Evolutionary conservation across 2,888 invertebrate genomes (phyloP).

Genomic region (Rhyacophila evoluta): DNA sequence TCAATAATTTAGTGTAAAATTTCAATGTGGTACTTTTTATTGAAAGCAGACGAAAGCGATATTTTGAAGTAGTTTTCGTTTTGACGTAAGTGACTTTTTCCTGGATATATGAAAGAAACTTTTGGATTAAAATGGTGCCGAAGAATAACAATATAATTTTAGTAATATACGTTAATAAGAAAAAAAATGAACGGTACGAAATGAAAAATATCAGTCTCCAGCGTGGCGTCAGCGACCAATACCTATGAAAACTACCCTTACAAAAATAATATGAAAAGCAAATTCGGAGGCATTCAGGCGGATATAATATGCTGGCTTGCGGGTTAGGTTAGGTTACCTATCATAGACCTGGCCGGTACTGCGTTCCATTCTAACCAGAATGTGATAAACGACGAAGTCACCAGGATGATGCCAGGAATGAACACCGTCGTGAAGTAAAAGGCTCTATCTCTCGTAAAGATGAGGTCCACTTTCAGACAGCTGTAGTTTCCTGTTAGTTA

Average conservation of each 20-base stretch:
- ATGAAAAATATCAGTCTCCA: conserved; percentile 11
- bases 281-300: conserved; percentile 40
- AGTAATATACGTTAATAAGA: background rate
- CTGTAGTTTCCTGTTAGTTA: conserved; percentile 82
- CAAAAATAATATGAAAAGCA: background rate
- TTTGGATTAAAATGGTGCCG: background rate
- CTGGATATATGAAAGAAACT: background rate
- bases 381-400: conserved; percentile 88
- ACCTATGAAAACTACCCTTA: conserved; percentile 8
- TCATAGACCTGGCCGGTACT: conserved; percentile 90
- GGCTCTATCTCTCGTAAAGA: conserved; percentile 89
- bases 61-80: too few relatives aligned
- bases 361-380: conserved; percentile 95
- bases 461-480: conserved; percentile 87
- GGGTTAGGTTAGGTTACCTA: conserved; percentile 70
- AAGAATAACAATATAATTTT: background rate
- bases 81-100: background rate
- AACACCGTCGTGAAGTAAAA: conserved; percentile 93
- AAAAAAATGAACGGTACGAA: background rate
- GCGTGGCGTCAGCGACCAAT: conserved; percentile 16
- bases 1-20: too few relatives aligned
- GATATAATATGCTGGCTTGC: conserved; percentile 6
- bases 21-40: too few relatives aligned
- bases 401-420: conserved; percentile 90
- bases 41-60: too few relatives aligned